Conservation (phyloP, 2,113 vertebrate species). For the Campylomormyrus numenius region DNA sequence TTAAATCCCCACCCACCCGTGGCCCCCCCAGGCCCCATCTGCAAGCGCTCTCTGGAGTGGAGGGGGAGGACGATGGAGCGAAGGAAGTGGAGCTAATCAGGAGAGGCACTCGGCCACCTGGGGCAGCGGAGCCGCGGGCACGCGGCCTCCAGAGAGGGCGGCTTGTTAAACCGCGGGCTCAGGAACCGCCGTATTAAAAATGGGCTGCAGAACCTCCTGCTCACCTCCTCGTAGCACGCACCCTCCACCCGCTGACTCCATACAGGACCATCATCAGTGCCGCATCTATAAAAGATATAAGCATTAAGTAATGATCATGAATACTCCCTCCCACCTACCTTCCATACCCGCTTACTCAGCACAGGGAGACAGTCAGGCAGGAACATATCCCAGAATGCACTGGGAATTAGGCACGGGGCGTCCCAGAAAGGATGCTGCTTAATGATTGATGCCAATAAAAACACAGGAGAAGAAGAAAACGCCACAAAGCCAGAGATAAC, state of each 20-base stretch:
- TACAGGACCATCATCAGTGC: not conserved
- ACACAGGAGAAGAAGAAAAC: not conserved
- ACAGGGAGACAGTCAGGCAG: not conserved
- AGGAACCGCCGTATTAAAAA: not conserved
- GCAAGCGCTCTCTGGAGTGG: not conserved
- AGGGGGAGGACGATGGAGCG: not conserved
- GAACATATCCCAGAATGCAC: not conserved
- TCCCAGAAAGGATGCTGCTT: not conserved
- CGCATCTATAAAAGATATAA: not conserved
- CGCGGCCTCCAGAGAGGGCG: not conserved
- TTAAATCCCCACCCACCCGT: not conserved
- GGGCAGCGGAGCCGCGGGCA: not conserved
- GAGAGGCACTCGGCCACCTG: slow-evolving; percentile 4
- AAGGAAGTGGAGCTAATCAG: not conserved
- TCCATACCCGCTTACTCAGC: not conserved
- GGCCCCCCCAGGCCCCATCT: not conserved
- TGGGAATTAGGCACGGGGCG: not conserved
- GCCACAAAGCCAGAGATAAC: not conserved
- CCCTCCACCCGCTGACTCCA: not conserved
- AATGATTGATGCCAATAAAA: not conserved
- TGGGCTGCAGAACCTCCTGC: not conserved
- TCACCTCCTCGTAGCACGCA: not conserved
- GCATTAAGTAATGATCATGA: not conserved
- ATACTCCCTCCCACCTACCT: not conserved
- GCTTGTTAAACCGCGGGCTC: not conserved